Conservation (phyloP, 2,797 vertebrate species). For the Gobionotothen gibberifrons region DNA sequence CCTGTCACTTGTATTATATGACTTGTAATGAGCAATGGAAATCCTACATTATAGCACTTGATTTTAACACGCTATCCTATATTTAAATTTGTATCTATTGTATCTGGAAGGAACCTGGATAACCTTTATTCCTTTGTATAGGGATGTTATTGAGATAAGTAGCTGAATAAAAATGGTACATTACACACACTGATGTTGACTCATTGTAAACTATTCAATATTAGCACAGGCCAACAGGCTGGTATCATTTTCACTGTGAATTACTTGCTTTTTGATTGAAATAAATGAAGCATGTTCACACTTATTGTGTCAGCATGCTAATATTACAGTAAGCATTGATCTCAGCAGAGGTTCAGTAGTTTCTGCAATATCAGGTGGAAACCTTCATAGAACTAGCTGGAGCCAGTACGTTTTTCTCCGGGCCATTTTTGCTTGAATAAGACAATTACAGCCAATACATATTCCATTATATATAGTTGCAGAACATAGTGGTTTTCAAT, state of each 20-base stretch:
- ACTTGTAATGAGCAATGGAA: conserved; percentile 3
- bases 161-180: background rate
- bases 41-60: background rate
- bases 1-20: conserved; percentile 15
- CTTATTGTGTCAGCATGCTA: too few species aligned
- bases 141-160: background rate
- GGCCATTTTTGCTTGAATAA: too few species aligned
- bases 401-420: too few species aligned
- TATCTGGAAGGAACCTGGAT: background rate
- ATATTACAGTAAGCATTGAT: background rate
- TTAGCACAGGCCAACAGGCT: background rate
- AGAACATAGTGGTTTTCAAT: too few species aligned
- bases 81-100: background rate
- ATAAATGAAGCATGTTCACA: background rate
- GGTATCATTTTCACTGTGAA: background rate
- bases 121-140: background rate
- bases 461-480: too few species aligned
- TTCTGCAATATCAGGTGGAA: too few species aligned
- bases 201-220: background rate
- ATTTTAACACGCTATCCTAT: background rate
- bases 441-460: too few species aligned
- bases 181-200: background rate
- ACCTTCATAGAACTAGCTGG: too few species aligned
- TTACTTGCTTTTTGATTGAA: background rate
- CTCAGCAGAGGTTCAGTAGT: background rate